These are phyloP conservation scores for Menidia beryllina DNA, from an alignment of 2,113 vertebrate species.

Conservation along the genomic window DNA sequence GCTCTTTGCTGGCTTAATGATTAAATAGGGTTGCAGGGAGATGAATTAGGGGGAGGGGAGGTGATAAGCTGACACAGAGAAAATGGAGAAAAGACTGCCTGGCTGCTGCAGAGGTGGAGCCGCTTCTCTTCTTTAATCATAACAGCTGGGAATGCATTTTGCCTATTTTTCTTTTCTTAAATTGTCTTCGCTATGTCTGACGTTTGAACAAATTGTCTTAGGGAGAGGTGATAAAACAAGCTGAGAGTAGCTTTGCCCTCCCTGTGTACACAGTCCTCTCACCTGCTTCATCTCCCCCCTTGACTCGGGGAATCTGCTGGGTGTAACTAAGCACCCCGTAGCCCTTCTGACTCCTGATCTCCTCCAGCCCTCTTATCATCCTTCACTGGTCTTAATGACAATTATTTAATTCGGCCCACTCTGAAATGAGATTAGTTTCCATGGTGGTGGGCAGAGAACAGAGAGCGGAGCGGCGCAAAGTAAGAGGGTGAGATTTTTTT, in stretches of 20 bases:
- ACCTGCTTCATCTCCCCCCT: conserved; percentile 17
- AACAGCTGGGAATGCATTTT: conserved; percentile 21
- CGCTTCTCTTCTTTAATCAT: conserved; percentile 21
- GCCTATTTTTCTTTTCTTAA: conserved; percentile 1
- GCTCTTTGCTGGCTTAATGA: conserved; percentile 45
- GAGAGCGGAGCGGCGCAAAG: conserved; percentile 34
- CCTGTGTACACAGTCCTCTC: conserved; percentile 3
- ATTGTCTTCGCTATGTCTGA: background rate
- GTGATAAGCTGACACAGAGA: conserved; percentile 45
- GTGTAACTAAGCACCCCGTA: conserved; percentile 50
- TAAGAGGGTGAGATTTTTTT: conserved; percentile 5
- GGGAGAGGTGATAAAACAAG: background rate
- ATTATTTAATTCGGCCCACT: conserved; percentile 71
- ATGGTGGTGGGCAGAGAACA: conserved; percentile 21
- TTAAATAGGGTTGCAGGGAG: conserved; percentile 48
- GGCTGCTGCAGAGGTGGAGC: conserved; percentile 29
- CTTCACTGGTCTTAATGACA: conserved; percentile 70
- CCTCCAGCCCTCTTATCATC: conserved; percentile 41
- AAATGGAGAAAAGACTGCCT: conserved; percentile 42
- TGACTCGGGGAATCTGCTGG: conserved; percentile 26
- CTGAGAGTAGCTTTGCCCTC: conserved; percentile 6
- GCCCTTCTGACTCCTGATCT: conserved; percentile 40
- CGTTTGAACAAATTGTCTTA: conserved; percentile 2
- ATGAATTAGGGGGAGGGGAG: conserved; percentile 18
- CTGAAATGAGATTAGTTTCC: conserved; percentile 70